phyloP scores from a whole-genome alignment of 2,888 invertebrate genomes.

The Ormyrus pomaceus region DNA sequence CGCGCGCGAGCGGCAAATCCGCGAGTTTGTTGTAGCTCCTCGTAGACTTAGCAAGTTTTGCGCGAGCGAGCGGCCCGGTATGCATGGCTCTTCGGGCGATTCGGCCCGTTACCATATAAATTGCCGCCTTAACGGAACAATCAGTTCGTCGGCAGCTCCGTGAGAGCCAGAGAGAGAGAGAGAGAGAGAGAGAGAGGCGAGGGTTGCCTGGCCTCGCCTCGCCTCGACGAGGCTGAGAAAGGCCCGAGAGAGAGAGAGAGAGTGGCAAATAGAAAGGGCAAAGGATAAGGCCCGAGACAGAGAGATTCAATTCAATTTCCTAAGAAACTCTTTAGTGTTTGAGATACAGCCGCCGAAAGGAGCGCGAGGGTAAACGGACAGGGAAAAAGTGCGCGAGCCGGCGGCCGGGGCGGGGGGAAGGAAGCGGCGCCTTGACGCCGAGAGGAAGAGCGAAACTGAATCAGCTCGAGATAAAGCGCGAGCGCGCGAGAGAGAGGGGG shows the following conservation, averaged over 20 bases:
- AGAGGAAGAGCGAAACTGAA: slow-evolving; percentile 49
- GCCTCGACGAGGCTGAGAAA: too few relatives aligned
- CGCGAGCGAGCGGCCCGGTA: slow-evolving; percentile 52
- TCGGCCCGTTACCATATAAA: slow-evolving; percentile 73
- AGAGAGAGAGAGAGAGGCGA: not conserved
- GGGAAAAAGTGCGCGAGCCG: slow-evolving; percentile 52
- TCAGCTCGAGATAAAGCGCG: slow-evolving; percentile 50
- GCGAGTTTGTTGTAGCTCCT: slow-evolving; percentile 27
- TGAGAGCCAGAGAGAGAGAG: not conserved
- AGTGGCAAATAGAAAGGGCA: not conserved
- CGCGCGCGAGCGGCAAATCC: not conserved
- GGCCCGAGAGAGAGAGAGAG: slow-evolving; percentile 25
- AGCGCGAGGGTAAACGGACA: slow-evolving; percentile 62
- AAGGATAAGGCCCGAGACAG: slow-evolving; percentile 1
- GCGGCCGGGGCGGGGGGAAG: slow-evolving; percentile 3
- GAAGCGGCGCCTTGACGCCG: slow-evolving; percentile 19
- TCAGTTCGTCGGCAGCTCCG: slow-evolving; percentile 60
- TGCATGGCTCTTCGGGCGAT: slow-evolving; percentile 69
- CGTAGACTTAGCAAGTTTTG: slow-evolving; percentile 27
- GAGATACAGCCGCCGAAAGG: slow-evolving; percentile 69
- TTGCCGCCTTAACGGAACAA: slow-evolving; percentile 71
- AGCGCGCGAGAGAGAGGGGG: not conserved
- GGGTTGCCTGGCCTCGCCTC: not conserved
- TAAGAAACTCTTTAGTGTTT: slow-evolving; percentile 71
- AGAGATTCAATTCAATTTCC: slow-evolving; percentile 72